A percentile compares a stretch with the other conserved stretches of the same genome.
phyloP scores from a whole-genome alignment of 2,113 vertebrate genomes.

The Grammomys dolichurus region DNA sequence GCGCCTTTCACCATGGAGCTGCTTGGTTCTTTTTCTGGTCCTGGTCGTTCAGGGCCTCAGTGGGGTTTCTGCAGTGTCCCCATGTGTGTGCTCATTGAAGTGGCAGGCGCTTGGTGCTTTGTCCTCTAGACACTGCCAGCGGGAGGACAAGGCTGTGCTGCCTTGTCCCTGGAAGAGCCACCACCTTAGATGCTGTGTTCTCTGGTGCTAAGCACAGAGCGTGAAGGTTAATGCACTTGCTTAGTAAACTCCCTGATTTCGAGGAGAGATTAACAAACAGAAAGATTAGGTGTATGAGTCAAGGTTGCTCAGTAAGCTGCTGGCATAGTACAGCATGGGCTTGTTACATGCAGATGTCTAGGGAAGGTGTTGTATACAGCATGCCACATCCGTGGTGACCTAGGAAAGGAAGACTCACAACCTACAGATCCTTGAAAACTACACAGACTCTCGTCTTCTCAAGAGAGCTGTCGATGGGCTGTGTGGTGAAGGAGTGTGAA shows the following conservation, averaged over 20 bases:
- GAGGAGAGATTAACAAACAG: neutral
- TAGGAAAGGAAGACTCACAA: neutral
- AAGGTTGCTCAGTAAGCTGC: neutral
- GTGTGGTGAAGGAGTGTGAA: neutral
- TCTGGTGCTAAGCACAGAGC: neutral
- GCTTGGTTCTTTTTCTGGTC: neutral
- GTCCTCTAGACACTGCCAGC: neutral
- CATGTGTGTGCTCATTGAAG: neutral
- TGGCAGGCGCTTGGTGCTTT: neutral
- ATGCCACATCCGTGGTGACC: neutral
- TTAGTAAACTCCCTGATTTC: neutral
- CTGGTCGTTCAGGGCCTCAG: neutral
- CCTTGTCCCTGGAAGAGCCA: neutral
- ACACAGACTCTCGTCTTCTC: too few species aligned
- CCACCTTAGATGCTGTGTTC: too few species aligned
- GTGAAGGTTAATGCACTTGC: neutral
- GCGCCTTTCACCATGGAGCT: neutral
- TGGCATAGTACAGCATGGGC: neutral
- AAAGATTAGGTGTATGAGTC: neutral
- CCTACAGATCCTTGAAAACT: neutral
- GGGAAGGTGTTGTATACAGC: neutral
- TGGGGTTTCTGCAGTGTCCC: neutral
- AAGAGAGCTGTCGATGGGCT: neutral
- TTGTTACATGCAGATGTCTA: neutral
- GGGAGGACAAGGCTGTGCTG: neutral